A percentile compares a stretch with the other conserved stretches of the same genome.
phyloP scores from a whole-genome alignment of 2,113 vertebrate species.

The Puntigrus tetrazona region DNA sequence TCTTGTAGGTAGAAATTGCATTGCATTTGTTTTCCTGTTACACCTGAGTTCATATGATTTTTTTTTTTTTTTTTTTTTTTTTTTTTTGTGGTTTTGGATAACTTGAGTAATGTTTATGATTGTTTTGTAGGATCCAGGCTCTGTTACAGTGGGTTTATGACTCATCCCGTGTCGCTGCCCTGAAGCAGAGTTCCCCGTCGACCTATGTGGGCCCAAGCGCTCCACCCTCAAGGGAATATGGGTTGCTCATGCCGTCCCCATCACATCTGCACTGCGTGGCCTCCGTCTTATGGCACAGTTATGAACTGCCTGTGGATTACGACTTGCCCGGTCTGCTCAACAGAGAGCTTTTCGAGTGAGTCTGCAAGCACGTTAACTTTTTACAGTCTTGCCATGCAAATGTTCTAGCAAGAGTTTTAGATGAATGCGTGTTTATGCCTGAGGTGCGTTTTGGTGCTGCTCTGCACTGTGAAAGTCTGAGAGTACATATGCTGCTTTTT shows the following conservation, averaged over 20 bases:
- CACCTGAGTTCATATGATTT: neutral
- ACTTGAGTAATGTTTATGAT: neutral
- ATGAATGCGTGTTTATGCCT: neutral
- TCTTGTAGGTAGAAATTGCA: neutral
- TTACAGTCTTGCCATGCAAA: neutral
- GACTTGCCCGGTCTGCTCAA: slow-evolving; percentile 91
- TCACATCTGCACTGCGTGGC: slow-evolving; percentile 97
- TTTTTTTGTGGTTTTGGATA: neutral
- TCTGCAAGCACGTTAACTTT: slow-evolving; percentile 45
- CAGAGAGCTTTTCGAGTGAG: slow-evolving; percentile 97
- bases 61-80: too few relatives aligned
- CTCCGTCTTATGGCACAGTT: slow-evolving; percentile 96
- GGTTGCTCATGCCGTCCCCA: slow-evolving; percentile 96
- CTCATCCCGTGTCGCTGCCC: slow-evolving; percentile 88
- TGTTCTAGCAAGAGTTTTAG: slow-evolving; percentile 12
- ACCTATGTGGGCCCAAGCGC: slow-evolving; percentile 76
- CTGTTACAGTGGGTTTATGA: slow-evolving; percentile 97
- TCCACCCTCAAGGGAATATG: slow-evolving; percentile 85
- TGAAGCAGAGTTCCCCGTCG: slow-evolving; percentile 83
- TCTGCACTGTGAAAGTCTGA: neutral
- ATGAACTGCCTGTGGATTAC: slow-evolving; percentile 93
- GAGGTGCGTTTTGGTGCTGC: neutral
- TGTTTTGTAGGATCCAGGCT: slow-evolving; percentile 86
- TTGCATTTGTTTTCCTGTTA: too few relatives aligned
- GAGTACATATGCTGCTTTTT: neutral